A percentile compares a stretch with the other conserved stretches of the same genome.
phyloP scores from a whole-genome alignment of 1,140 invertebrate genomes.

The Zophobas morio region DNA sequence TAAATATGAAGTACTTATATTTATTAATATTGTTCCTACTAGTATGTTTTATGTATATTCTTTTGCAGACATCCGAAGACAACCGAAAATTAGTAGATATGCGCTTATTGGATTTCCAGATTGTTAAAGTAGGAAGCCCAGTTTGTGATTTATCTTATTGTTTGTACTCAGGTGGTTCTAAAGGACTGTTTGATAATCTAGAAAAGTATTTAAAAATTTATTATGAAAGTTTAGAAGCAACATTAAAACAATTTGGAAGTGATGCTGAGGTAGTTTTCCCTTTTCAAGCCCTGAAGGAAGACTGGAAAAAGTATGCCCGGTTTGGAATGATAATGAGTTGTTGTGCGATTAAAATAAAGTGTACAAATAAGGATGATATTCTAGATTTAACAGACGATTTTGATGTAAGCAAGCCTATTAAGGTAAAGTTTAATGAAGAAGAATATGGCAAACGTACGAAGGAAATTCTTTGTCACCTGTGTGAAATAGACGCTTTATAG shows the following conservation, averaged over 20 bases:
- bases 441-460: background rate
- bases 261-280: slow-evolving; percentile 69
- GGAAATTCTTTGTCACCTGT: slow-evolving; percentile 2
- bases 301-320: slow-evolving; percentile 64
- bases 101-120: slow-evolving; percentile 70
- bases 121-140: slow-evolving; percentile 70
- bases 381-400: slow-evolving; percentile 2
- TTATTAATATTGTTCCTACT: slow-evolving; percentile 61
- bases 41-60: slow-evolving; percentile 64
- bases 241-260: slow-evolving; percentile 65
- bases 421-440: slow-evolving; percentile 10
- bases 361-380: slow-evolving; percentile 3
- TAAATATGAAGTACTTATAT: slow-evolving; percentile 63
- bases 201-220: slow-evolving; percentile 71
- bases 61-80: slow-evolving; percentile 55
- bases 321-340: slow-evolving; percentile 58
- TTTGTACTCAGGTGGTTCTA: slow-evolving; percentile 69
- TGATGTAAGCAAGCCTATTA: background rate
- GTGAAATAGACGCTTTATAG: slow-evolving; percentile 2
- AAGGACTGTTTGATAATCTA: slow-evolving; percentile 68
- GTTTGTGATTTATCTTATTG: slow-evolving; percentile 71
- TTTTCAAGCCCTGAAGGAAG: slow-evolving; percentile 61
- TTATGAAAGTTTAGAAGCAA: slow-evolving; percentile 68
- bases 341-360: background rate
- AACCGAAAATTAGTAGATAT: slow-evolving; percentile 56